A percentile compares a stretch with the other conserved stretches of the same genome.
Conservation (phyloP, 2,888 invertebrate genomes). For the Phortica okadai region DNA sequence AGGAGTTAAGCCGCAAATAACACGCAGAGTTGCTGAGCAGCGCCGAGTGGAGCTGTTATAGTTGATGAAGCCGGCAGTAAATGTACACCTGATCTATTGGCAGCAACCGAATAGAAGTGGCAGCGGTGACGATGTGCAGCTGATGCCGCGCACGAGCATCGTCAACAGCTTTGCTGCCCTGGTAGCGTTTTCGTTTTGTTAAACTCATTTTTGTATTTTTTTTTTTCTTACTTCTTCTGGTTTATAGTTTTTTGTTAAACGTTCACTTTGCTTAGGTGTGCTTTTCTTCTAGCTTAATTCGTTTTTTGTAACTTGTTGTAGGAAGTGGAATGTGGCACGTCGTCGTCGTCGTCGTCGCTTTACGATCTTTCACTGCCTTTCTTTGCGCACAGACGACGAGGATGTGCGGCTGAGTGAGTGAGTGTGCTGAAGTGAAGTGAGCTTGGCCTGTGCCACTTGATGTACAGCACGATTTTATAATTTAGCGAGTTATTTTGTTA, state of each 20-base stretch:
- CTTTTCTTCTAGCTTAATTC: neutral
- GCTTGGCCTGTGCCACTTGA: slow-evolving; percentile 34
- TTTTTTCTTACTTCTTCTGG: neutral
- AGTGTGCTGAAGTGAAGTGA: neutral
- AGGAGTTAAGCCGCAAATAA: neutral
- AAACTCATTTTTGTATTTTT: slow-evolving; percentile 16
- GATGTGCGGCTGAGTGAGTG: slow-evolving; percentile 28
- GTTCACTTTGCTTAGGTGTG: neutral
- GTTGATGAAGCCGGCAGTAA: slow-evolving; percentile 30
- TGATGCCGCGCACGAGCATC: slow-evolving; percentile 24
- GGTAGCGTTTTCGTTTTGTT: slow-evolving; percentile 29
- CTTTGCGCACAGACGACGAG: slow-evolving; percentile 6
- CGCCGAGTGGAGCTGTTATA: neutral
- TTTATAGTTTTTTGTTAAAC: neutral
- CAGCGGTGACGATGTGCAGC: slow-evolving; percentile 15
- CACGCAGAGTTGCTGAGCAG: neutral
- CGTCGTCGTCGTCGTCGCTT: slow-evolving; percentile 20
- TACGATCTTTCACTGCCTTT: slow-evolving; percentile 33
- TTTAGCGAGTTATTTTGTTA: slow-evolving; percentile 9
- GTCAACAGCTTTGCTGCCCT: slow-evolving; percentile 5
- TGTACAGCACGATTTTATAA: slow-evolving; percentile 29
- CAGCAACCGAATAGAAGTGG: slow-evolving; percentile 21
- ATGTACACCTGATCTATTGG: slow-evolving; percentile 38
- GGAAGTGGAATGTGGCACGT: slow-evolving; percentile 35
- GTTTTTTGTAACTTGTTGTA: slow-evolving; percentile 29